Percentiles rank a stretch among this genome's conserved stretches.
Conservation (phyloP, 2,797 vertebrate species). For the Micrastur ruficollis region DNA sequence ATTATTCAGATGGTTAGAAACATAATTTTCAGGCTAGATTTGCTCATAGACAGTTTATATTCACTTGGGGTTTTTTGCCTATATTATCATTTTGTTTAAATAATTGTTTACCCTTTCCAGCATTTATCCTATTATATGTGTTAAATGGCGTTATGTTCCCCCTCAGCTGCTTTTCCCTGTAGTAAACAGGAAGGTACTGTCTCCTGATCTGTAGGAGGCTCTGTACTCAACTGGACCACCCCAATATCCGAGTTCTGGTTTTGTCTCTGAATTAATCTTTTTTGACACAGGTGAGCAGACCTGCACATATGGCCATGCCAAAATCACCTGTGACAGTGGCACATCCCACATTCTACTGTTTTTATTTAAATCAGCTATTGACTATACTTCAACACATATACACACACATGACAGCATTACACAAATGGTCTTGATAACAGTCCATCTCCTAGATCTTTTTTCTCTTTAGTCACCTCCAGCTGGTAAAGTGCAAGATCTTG, state of each 20-base stretch:
- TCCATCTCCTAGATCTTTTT: not conserved
- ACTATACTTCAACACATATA: not conserved
- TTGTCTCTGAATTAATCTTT: not conserved
- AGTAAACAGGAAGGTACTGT: not conserved
- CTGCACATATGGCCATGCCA: not conserved
- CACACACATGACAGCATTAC: not conserved
- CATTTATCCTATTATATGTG: not conserved
- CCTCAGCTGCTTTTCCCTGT: not conserved
- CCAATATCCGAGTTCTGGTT: not conserved
- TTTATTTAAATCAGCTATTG: not conserved
- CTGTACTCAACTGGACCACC: not conserved
- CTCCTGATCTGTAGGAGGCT: not conserved
- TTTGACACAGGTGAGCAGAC: not conserved
- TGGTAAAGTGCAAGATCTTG: not conserved
- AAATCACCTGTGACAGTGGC: not conserved
- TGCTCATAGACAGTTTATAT: not conserved
- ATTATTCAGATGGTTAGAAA: not conserved
- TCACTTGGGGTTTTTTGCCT: not conserved
- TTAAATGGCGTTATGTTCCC: fast-evolving
- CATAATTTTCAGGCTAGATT: not conserved
- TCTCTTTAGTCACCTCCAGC: not conserved
- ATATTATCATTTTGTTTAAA: not conserved
- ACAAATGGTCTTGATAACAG: not conserved
- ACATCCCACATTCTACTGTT: not conserved
- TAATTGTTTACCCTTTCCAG: not conserved